Conservation (phyloP, 1,140 invertebrate species). For the Carcinoscorpius rotundicauda region DNA sequence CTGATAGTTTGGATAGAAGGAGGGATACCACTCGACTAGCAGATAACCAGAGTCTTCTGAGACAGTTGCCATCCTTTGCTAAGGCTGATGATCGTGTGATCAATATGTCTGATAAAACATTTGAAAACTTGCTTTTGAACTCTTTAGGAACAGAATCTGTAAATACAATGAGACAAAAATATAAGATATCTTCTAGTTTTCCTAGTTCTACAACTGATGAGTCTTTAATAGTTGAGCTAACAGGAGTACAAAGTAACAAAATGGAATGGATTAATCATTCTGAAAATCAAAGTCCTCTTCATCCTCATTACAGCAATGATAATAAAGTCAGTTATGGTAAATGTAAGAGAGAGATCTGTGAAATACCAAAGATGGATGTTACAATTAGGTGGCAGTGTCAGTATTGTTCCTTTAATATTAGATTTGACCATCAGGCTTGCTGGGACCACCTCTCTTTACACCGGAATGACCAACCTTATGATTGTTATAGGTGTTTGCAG, state of each 20-base stretch:
- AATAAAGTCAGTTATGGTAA: too few species aligned
- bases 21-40: constrained; percentile 7
- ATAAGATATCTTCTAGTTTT: too few species aligned
- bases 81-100: constrained; percentile 1
- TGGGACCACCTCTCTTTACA: neutral
- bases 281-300: too few species aligned
- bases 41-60: constrained; percentile 1
- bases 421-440: constrained; percentile 5
- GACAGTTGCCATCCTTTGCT: constrained; percentile 3
- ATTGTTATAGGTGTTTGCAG: constrained; percentile 4
- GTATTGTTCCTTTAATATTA: constrained; percentile 1
- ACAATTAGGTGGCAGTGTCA: constrained; percentile 1
- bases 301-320: too few species aligned
- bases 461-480: neutral
- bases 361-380: neutral
- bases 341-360: too few species aligned
- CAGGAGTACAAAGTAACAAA: too few species aligned
- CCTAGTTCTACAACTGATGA: too few species aligned
- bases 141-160: neutral
- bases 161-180: too few species aligned
- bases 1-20: constrained; percentile 11
- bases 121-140: constrained; percentile 2
- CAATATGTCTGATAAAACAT: constrained; percentile 3
- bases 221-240: too few species aligned
- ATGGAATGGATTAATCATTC: too few species aligned